phyloP scores from a whole-genome alignment of 2,113 vertebrate genomes.

The Rhinoptilus africanus region DNA sequence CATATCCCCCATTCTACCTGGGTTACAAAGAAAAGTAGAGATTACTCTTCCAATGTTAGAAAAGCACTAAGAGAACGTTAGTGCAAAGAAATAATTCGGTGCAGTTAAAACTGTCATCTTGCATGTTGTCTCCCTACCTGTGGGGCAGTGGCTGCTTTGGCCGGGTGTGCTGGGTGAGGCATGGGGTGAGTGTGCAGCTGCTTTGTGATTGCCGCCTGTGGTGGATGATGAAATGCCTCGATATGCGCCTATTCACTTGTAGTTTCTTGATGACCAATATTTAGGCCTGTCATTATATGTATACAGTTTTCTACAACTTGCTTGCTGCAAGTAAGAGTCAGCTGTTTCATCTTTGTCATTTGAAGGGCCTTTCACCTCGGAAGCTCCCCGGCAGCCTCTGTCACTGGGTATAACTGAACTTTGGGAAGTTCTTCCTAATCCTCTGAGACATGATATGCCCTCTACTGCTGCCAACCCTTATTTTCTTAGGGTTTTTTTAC shows the following conservation, averaged over 20 bases:
- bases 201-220: neutral
- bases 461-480: neutral
- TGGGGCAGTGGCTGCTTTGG: neutral
- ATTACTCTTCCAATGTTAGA: neutral
- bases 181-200: neutral
- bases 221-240: neutral
- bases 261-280: neutral
- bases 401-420: neutral
- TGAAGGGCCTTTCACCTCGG: neutral
- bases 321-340: neutral
- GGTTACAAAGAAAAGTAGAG: neutral
- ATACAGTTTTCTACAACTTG: neutral
- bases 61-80: neutral
- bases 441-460: neutral
- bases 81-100: neutral
- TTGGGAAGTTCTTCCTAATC: neutral
- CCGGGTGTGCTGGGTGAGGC: neutral
- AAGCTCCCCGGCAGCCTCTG: neutral
- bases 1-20: neutral
- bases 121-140: neutral
- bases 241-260: neutral
- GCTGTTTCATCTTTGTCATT: neutral
- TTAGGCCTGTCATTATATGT: neutral
- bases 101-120: neutral
- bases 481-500: neutral